phyloP scores from a whole-genome alignment of 2,113 vertebrate genomes.

The Recurvirostra avosetta region DNA sequence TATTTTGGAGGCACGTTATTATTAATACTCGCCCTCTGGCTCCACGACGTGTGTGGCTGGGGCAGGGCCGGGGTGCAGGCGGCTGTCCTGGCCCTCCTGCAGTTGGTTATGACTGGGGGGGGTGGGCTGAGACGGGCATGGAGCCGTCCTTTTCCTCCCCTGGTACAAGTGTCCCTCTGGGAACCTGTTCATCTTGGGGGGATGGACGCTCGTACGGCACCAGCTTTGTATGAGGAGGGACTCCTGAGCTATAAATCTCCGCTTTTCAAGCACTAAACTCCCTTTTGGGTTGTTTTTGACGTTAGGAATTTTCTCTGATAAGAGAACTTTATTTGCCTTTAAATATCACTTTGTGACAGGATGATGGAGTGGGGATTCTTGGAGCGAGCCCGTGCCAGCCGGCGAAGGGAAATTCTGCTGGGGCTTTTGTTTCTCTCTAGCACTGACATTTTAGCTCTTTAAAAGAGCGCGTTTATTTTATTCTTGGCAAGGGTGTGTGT shows the following conservation, averaged over 20 bases:
- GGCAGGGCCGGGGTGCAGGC: neutral
- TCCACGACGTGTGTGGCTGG: neutral
- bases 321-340: conserved; percentile 54
- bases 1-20: neutral
- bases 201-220: neutral
- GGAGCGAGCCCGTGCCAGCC: conserved; percentile 56
- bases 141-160: neutral
- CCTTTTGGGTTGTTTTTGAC: conserved; percentile 37
- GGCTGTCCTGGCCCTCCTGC: neutral
- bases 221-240: neutral
- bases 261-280: neutral
- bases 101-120: neutral
- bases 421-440: conserved; percentile 50
- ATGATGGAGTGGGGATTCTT: conserved; percentile 64
- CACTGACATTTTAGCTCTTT: conserved; percentile 42
- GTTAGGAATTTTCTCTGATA: conserved; percentile 58
- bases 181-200: neutral
- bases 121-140: fast-evolving
- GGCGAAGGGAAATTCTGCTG: conserved; percentile 51
- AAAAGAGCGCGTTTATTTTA: conserved; percentile 38
- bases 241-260: neutral
- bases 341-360: conserved; percentile 66
- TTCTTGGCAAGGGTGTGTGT: conserved; percentile 25
- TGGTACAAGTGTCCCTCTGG: neutral
- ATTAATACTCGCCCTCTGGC: neutral